Evolutionary conservation across 2,797 vertebrate genomes (phyloP).

Genomic region (Gymnoscopelus braueri): DNA sequence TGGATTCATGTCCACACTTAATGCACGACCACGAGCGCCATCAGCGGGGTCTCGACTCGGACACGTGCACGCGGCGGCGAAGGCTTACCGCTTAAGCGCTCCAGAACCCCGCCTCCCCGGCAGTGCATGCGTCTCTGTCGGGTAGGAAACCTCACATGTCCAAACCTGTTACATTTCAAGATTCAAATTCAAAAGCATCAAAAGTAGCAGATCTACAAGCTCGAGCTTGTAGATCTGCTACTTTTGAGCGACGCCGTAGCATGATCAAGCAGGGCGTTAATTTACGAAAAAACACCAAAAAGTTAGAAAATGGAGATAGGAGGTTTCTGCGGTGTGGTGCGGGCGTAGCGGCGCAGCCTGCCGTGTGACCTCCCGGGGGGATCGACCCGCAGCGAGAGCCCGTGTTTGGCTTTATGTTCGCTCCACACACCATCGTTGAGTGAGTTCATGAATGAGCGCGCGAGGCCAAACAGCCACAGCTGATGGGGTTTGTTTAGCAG

Average conservation of each 20-base stretch:
- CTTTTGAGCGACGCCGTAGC: too few relatives aligned
- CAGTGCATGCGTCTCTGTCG: slow-evolving; percentile 7
- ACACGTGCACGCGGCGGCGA: slow-evolving; percentile 56
- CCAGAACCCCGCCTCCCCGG: slow-evolving; percentile 42
- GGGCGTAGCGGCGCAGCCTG: too few relatives aligned
- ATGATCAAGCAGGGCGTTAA: too few relatives aligned
- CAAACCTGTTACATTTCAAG: too few relatives aligned
- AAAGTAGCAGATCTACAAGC: too few relatives aligned
- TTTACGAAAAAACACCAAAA: too few relatives aligned
- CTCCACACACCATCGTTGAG: slow-evolving; percentile 44
- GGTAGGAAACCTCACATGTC: slow-evolving; percentile 12
- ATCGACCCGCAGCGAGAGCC: too few relatives aligned
- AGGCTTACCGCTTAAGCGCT: slow-evolving; percentile 55
- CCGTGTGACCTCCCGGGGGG: too few relatives aligned
- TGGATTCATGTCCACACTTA: slow-evolving; percentile 56
- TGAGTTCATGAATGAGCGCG: slow-evolving; percentile 68
- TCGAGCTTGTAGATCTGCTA: too few relatives aligned
- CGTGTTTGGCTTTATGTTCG: slow-evolving; percentile 56
- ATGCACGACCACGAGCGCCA: slow-evolving; percentile 71
- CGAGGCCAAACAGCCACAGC: slow-evolving; percentile 58
- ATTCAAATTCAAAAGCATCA: too few relatives aligned
- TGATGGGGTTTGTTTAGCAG: slow-evolving; percentile 69
- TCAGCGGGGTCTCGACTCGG: slow-evolving; percentile 66
- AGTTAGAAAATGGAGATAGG: too few relatives aligned
- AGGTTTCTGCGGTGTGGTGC: too few relatives aligned